Base-by-base conservation (phyloP, 2,888 invertebrate genomes). In the Tryphoninae sp. region DNA sequence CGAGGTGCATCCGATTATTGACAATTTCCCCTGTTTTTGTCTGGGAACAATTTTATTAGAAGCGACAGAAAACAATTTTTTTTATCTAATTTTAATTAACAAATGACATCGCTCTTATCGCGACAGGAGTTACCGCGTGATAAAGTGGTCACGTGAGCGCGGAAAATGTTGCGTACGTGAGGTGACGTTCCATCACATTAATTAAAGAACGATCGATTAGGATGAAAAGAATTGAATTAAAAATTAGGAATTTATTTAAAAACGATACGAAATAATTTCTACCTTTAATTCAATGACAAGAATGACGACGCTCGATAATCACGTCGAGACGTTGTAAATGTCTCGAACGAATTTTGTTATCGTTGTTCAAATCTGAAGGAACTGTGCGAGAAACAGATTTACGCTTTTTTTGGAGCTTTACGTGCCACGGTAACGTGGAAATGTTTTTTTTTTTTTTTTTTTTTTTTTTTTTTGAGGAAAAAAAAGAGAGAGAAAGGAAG, bases 101-200 rank as follows among this genome's bases (percentile, higher is more conserved):
- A 19, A 19, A 19, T 11, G 58, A 55, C 42, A 2, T 42, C n/a
- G 13, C 13, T 23, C 51, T 40, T 6, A 22, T 7, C 19, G 19
- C 19, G 19, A 33, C 6, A 9, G 26, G 23, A 59, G 19, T 51
- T 62, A 42, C 74, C 65, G 58, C 72, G 40, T 72, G 72, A 26
- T 68, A 23, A 6, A 73, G 74, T 80, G 72, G 33, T 80, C 80
- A 81, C 73, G 78, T 55, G 69, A 78, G 78, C 74, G 73, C 68
- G 62, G 53, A 69, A 33, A 33, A 62, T 67, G 51, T 77, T 74
- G 53, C 26, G 33, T 40, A 33, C 16, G 68, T 13, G 51, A 68
- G 59, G 53, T 69, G 67, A 55, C 3, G 26, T 26, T 68, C 19
- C 8, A 16, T n/a, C 11, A 19, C 2, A 72, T 26, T 23, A 22